phyloP scores from a whole-genome alignment of 2,797 vertebrate genomes.

The Malurus splendens region DNA sequence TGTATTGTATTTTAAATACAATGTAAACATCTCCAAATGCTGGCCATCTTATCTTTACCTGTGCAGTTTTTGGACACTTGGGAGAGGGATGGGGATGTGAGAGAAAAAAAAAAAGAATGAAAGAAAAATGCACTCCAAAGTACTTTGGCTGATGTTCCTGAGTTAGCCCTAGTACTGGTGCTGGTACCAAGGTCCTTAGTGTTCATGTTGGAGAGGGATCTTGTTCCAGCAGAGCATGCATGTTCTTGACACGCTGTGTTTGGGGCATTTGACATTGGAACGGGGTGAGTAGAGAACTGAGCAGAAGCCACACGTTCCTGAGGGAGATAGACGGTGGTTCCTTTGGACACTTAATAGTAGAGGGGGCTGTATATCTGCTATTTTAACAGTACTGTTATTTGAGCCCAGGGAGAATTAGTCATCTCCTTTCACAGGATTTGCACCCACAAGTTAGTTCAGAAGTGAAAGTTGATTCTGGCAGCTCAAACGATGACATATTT shows the following conservation, averaged over 20 bases:
- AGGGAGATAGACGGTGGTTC: constrained; percentile 35
- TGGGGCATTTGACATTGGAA: neutral
- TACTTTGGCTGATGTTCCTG: constrained; percentile 66
- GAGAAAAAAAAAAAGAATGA: neutral
- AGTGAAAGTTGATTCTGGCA: neutral
- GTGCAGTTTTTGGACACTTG: constrained; percentile 49
- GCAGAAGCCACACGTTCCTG: constrained; percentile 37
- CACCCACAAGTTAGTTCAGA: neutral
- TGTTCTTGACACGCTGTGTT: neutral
- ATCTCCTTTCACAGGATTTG: neutral
- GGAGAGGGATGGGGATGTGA: neutral
- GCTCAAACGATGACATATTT: neutral
- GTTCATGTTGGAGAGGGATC: neutral
- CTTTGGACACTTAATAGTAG: neutral
- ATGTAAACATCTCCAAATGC: constrained; percentile 68
- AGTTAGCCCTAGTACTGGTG: constrained; percentile 52
- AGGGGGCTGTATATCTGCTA: neutral
- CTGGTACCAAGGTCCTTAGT: neutral
- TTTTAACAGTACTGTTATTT: neutral
- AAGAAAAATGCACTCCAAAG: constrained; percentile 28
- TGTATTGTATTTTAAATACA: constrained; percentile 66
- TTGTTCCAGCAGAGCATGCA: neutral
- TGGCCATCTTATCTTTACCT: constrained; percentile 61
- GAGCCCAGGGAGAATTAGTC: neutral
- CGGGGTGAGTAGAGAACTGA: neutral